Evolutionary conservation across 2,888 invertebrate genomes (phyloP).

Genomic region (Pardosa pseudoannulata): DNA sequence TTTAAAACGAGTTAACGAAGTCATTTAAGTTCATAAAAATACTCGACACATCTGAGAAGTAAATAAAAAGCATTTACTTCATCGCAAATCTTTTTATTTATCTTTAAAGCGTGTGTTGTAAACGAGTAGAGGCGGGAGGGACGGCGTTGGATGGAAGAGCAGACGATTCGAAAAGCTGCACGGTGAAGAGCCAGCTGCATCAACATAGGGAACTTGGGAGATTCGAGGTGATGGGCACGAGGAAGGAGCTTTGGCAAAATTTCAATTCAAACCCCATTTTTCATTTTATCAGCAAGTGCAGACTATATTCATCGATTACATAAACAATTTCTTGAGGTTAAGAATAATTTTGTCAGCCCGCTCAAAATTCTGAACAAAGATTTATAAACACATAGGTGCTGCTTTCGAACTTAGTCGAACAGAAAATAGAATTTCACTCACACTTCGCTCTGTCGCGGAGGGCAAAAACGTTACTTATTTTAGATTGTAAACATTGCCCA

Average conservation of each 20-base stretch:
- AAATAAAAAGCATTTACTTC: background rate
- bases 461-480: constrained; percentile 1
- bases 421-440: constrained; percentile 2
- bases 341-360: background rate
- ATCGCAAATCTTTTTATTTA: background rate
- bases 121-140: constrained; percentile 5
- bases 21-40: background rate
- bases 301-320: background rate
- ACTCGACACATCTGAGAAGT: background rate
- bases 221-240: constrained; percentile 29
- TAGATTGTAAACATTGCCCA: constrained; percentile 9
- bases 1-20: background rate
- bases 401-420: background rate
- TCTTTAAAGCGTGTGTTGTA: background rate
- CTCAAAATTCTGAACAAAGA: background rate
- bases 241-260: constrained; percentile 28
- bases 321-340: background rate
- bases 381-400: background rate
- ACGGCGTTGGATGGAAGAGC: constrained; percentile 27
- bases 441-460: background rate
- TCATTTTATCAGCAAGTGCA: constrained; percentile 12
- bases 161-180: constrained; percentile 64
- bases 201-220: constrained; percentile 64
- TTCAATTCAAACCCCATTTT: constrained; percentile 51
- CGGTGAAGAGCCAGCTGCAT: constrained; percentile 70